phyloP scores from a whole-genome alignment of 2,113 vertebrate species.

The Australoheros scitulus region DNA sequence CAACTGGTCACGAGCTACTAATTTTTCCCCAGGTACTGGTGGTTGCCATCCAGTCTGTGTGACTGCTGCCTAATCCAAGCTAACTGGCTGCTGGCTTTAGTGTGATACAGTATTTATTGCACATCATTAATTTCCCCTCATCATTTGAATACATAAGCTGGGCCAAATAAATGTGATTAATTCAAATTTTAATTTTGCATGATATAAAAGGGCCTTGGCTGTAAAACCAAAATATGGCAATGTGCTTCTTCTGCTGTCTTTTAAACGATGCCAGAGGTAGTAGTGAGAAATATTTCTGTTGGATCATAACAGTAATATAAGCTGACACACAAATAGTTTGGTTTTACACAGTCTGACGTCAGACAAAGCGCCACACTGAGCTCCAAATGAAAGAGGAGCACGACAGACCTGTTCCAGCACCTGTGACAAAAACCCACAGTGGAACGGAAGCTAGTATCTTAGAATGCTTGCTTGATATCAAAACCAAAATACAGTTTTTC shows the following conservation, averaged over 20 bases:
- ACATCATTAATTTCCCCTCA: background rate
- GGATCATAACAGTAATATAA: background rate
- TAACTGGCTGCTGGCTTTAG: background rate
- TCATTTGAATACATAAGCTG: rapidly evolving
- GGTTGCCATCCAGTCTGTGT: too few species aligned
- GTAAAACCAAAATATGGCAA: too few species aligned
- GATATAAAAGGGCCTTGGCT: background rate
- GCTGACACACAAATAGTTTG: background rate
- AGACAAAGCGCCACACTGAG: background rate
- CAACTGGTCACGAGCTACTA: too few species aligned
- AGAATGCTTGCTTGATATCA: background rate
- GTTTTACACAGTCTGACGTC: background rate
- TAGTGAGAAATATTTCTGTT: background rate
- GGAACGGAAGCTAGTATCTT: background rate
- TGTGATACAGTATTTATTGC: too few species aligned
- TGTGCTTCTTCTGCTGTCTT: background rate
- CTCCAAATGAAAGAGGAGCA: background rate
- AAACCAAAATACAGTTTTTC: background rate
- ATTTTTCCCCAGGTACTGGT: too few species aligned
- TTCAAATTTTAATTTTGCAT: background rate
- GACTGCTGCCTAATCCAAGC: too few species aligned
- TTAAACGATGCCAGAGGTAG: background rate
- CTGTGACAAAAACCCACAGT: background rate
- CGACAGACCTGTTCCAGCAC: background rate
- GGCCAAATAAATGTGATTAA: background rate